Evolutionary conservation across 2,113 vertebrate species (phyloP), one percentile per base, ranked within the genome.

Genomic region (Hypanus sabinus): DNA sequence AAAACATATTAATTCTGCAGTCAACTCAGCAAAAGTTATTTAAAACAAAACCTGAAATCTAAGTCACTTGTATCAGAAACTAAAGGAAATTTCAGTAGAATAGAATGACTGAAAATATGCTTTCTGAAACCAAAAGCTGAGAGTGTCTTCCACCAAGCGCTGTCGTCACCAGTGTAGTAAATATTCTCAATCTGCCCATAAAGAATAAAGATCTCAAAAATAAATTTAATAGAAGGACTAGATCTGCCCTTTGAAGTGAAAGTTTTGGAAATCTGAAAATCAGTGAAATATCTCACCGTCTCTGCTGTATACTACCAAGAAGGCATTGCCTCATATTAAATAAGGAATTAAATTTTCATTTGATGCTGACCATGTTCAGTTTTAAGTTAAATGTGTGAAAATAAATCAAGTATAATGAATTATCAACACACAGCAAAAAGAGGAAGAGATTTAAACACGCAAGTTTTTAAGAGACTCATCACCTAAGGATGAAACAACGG

Each of bases 391-490:
- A 62, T 27, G 83, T 27, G 12, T 88, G 57, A 27, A 88, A 62
- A 62, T 88, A 27, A 62, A n/a, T 60, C 27, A 88, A 88, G 55
- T 27, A 33, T 57, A 88, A 16, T n/a, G 4, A 11, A 60, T 1
- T 60, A 88, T 92, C 16, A 68, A 46, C 38, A 93, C 5, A 12
- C 14, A 93, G 36, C 73, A 65, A 90, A 90, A 30, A 33, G 68
- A 92, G 22, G 55, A 55, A 83, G 36, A 93, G 70, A 73, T 55
- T 73, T 36, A 30, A 55, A 75, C 38, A 22, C 70, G 73, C 2
- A 55, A 93, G 36, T 10, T 73, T 73, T 75, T 75, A 93, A 73
- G 36, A 93, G 36, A 93, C 73, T 93, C 70, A 93, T 46, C 91
- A 93, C 70, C 36, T 27, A 73, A 73, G 71, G 36, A 93, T 71